Conservation (phyloP, 2,888 invertebrate species). For the Drosophila ochracea region DNA sequence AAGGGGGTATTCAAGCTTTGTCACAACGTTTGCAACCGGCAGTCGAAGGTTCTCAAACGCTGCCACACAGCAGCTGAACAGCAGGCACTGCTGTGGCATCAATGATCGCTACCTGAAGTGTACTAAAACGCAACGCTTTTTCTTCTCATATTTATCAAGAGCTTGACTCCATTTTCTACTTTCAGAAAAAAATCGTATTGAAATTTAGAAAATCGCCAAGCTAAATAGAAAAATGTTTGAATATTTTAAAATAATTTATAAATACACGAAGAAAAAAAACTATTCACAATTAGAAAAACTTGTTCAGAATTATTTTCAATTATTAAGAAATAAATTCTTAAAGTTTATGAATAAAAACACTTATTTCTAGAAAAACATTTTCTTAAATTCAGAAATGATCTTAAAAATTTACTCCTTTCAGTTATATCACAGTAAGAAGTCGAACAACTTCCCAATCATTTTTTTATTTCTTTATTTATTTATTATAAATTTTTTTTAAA, state of each 20-base stretch:
- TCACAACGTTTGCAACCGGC: conserved; percentile 36
- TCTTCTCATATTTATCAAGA: not conserved
- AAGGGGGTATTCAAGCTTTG: conserved; percentile 46
- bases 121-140: not conserved
- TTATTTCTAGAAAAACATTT: not conserved
- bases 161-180: not conserved
- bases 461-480: too few species aligned
- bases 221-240: not conserved
- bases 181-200: not conserved
- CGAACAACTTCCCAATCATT: too few species aligned
- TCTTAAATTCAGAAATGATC: too few species aligned
- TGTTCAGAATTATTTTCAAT: not conserved
- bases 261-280: not conserved
- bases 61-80: conserved; percentile 4
- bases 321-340: not conserved
- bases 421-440: too few species aligned
- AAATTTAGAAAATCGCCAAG: not conserved
- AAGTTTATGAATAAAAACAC: not conserved
- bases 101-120: not conserved
- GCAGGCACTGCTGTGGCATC: conserved; percentile 3
- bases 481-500: too few species aligned
- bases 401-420: too few species aligned
- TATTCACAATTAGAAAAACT: not conserved
- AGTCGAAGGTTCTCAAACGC: conserved; percentile 23
- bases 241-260: not conserved